A percentile compares a stretch with the other conserved stretches of the same genome.
Conservation (phyloP, 2,888 invertebrate genomes). For the Hypomecis punctinalis region DNA sequence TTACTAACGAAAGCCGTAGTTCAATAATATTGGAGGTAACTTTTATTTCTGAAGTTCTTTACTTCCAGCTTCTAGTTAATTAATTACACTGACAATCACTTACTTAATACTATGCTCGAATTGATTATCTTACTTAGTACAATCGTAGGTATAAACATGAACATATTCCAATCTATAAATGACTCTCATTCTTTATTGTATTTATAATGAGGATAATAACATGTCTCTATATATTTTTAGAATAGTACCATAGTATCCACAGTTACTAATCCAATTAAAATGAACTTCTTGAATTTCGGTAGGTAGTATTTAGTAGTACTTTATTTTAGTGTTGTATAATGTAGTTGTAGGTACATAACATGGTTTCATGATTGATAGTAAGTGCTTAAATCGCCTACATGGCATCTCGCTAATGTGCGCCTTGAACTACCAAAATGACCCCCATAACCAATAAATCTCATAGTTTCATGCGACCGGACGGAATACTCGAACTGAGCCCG, state of each 20-base stretch:
- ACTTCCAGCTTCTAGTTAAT: background rate
- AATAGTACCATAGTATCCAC: too few relatives aligned
- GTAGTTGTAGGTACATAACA: background rate
- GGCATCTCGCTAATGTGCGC: constrained; percentile 30
- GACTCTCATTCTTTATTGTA: too few relatives aligned
- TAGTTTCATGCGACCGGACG: constrained; percentile 28
- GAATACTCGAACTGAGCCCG: constrained; percentile 11
- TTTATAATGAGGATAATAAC: too few relatives aligned
- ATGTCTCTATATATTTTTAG: too few relatives aligned
- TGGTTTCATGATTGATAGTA: constrained; percentile 7
- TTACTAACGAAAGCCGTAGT: background rate
- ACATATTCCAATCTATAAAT: too few relatives aligned
- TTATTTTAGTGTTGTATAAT: too few relatives aligned
- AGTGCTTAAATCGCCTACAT: constrained; percentile 28
- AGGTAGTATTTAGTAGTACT: too few relatives aligned
- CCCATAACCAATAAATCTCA: constrained; percentile 21
- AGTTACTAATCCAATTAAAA: background rate
- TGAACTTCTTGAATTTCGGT: background rate
- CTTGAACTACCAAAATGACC: constrained; percentile 15
- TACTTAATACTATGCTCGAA: background rate
- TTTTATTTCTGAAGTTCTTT: background rate
- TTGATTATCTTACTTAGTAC: too few relatives aligned
- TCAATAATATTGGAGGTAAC: background rate
- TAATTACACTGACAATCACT: background rate
- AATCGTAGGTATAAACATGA: too few relatives aligned